phyloP scores from a whole-genome alignment of 64 coral and sea anemone genomes.

The Trachythela sp. region DNA sequence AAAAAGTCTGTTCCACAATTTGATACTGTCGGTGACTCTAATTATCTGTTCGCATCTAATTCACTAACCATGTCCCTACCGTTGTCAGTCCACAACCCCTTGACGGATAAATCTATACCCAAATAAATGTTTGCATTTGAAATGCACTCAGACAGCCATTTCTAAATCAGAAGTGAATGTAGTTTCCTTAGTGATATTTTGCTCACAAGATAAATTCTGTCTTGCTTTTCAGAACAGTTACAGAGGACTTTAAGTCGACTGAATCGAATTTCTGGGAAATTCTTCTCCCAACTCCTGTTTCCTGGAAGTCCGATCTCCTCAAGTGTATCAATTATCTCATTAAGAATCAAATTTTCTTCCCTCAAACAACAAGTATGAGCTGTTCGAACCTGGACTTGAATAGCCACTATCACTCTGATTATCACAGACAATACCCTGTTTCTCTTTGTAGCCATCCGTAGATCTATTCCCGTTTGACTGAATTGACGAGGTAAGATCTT shows the following conservation, averaged over 20 bases:
- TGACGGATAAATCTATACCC: not conserved
- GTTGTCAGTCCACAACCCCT: not conserved
- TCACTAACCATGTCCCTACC: not conserved
- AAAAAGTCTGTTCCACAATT: not conserved
- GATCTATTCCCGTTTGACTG: not conserved
- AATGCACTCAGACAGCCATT: not conserved
- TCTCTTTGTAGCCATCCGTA: too few relatives aligned
- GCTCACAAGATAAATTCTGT: too few relatives aligned
- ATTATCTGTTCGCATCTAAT: not conserved
- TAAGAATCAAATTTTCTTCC: not conserved
- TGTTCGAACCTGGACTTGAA: not conserved
- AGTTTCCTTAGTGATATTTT: not conserved
- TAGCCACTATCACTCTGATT: not conserved
- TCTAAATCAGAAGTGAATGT: not conserved
- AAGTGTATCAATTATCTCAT: not conserved
- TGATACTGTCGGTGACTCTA: not conserved
- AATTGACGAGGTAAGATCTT: not conserved
- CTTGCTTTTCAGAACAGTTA: not conserved
- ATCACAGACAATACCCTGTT: not conserved
- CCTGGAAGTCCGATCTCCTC: not conserved
- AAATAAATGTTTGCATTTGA: not conserved
- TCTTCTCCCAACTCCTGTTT: not conserved
- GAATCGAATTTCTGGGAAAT: not conserved
- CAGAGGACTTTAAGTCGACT: not conserved
- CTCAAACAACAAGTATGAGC: not conserved